These are phyloP conservation scores for Labroides dimidiatus DNA, from an alignment of 2,797 vertebrate species.

Conservation along the genomic window DNA sequence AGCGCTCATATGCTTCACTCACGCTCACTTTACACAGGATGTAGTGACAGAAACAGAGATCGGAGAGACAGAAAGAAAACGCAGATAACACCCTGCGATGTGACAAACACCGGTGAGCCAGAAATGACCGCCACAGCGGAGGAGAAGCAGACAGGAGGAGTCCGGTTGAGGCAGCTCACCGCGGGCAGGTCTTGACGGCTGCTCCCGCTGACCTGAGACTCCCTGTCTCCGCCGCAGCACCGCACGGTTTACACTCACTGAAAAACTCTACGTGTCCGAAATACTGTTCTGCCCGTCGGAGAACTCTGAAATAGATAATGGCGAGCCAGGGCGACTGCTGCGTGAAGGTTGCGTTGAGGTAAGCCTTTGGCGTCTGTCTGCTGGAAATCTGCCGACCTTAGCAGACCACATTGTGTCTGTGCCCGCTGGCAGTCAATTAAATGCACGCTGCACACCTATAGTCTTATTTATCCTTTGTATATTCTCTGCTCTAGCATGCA, in stretches of 20 bases:
- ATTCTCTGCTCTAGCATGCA: neutral
- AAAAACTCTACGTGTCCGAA: constrained; percentile 24
- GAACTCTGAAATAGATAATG: constrained; percentile 78
- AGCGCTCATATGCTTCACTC: constrained; percentile 35
- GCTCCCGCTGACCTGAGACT: constrained; percentile 70
- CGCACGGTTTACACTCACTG: constrained; percentile 26
- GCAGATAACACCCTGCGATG: constrained; percentile 29
- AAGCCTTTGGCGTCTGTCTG: constrained; percentile 67
- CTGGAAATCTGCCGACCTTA: constrained; percentile 50
- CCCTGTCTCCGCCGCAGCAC: constrained; percentile 39
- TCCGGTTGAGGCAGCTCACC: constrained; percentile 52
- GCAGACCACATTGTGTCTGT: constrained; percentile 69
- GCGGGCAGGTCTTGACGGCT: constrained; percentile 73
- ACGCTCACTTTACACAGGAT: constrained; percentile 70
- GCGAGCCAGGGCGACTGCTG: constrained; percentile 90
- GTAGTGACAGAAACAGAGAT: constrained; percentile 46
- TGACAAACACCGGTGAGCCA: constrained; percentile 26
- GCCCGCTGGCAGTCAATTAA: constrained; percentile 26
- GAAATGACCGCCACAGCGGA: constrained; percentile 56
- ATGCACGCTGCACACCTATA: constrained; percentile 11
- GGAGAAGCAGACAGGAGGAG: constrained; percentile 50
- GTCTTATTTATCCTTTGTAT: neutral
- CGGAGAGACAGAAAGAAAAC: constrained; percentile 12
- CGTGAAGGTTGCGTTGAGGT: constrained; percentile 96
- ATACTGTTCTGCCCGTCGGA: constrained; percentile 27